Evolutionary conservation across 1,140 invertebrate species (phyloP).

Genomic region (Saccostrea cuccullata): DNA sequence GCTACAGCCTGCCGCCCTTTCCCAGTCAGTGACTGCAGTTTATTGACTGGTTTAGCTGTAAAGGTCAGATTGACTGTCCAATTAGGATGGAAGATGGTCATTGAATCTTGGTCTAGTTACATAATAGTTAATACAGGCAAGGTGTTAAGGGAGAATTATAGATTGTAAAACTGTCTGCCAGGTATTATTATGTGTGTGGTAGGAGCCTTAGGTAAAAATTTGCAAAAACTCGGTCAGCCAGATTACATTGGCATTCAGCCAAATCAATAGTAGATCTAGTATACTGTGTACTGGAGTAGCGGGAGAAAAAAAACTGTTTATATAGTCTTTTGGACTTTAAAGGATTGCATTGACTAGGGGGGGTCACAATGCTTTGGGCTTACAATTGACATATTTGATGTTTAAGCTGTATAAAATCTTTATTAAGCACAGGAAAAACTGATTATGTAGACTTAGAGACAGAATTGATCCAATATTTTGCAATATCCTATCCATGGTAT

Average conservation of each 20-base stretch:
- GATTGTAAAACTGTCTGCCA: conserved; percentile 27
- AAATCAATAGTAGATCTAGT: conserved; percentile 26
- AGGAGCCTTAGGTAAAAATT: conserved; percentile 20
- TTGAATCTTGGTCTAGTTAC: neutral
- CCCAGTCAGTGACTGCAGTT: neutral
- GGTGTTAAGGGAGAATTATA: conserved; percentile 8
- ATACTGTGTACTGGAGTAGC: conserved; percentile 2
- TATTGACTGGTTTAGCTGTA: neutral
- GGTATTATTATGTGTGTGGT: conserved; percentile 34
- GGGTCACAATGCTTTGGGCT: conserved; percentile 12
- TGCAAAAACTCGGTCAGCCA: conserved; percentile 20
- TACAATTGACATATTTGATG: neutral
- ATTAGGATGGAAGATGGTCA: neutral
- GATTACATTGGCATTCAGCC: conserved; percentile 22
- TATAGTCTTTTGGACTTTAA: conserved; percentile 36
- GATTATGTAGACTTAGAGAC: conserved; percentile 25
- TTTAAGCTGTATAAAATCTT: conserved; percentile 32
- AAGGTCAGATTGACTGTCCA: conserved; percentile 6
- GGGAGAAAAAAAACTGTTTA: neutral
- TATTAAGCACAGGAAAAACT: conserved; percentile 15
- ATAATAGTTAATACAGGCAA: neutral
- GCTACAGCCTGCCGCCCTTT: too few species aligned
- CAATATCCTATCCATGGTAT: neutral
- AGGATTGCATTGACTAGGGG: conserved; percentile 20
- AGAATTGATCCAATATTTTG: conserved; percentile 16